Evolutionary conservation across 1,140 invertebrate genomes (phyloP).

Genomic region (Penaeus japonicus): DNA sequence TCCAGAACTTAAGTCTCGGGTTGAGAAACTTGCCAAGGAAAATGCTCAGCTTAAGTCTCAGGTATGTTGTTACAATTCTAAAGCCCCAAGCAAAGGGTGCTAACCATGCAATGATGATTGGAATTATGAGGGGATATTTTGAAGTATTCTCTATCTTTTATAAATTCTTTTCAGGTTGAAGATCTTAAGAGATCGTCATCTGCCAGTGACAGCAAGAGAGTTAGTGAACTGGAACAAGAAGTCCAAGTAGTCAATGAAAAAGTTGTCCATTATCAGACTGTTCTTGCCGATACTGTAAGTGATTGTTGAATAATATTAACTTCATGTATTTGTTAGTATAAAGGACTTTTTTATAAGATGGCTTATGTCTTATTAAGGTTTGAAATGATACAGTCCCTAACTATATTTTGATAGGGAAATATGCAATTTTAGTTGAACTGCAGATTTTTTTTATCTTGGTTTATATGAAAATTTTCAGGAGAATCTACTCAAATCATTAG

Average conservation of each 20-base stretch:
- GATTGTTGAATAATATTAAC: background rate
- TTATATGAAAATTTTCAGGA: background rate
- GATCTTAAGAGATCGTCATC: slow-evolving; percentile 20
- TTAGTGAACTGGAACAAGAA: slow-evolving; percentile 39
- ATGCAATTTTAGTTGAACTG: too few species aligned
- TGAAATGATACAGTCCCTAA: too few species aligned
- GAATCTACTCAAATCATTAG: slow-evolving; percentile 37
- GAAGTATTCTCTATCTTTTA: background rate
- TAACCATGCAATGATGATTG: background rate
- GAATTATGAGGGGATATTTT: background rate
- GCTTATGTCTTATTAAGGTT: background rate
- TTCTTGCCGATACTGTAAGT: slow-evolving; percentile 46
- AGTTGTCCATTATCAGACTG: slow-evolving; percentile 44
- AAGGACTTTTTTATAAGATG: background rate
- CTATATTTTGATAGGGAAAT: too few species aligned
- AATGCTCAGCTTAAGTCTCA: slow-evolving; percentile 40
- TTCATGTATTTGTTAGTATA: background rate
- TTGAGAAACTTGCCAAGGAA: slow-evolving; percentile 37
- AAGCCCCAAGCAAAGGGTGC: background rate
- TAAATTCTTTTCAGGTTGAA: slow-evolving; percentile 23
- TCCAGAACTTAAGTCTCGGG: slow-evolving; percentile 34
- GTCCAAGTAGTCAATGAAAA: slow-evolving; percentile 34
- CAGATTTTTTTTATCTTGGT: too few species aligned
- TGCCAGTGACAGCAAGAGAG: slow-evolving; percentile 26
- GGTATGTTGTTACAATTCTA: background rate